A percentile compares a stretch with the other conserved stretches of the same genome.
Conservation (phyloP, 2,888 invertebrate species). For the Thereva nobilitata region DNA sequence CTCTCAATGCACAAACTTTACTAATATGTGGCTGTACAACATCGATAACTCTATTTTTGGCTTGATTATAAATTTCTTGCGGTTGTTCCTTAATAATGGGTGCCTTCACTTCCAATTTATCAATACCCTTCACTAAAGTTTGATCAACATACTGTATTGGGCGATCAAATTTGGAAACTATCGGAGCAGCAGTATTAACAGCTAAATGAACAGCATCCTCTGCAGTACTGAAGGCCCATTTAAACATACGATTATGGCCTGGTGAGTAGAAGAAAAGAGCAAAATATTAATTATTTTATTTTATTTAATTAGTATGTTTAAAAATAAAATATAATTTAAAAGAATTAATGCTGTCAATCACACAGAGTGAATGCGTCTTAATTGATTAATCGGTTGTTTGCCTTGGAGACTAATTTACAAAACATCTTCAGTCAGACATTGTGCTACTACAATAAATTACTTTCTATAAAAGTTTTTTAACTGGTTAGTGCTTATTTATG, state of each 20-base stretch:
- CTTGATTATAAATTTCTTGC: conserved; percentile 62
- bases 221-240: conserved; percentile 71
- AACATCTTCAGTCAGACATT: too few species aligned
- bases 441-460: too few species aligned
- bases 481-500: too few species aligned
- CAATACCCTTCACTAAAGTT: conserved; percentile 68
- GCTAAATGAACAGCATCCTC: conserved; percentile 67
- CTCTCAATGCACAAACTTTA: conserved; percentile 59
- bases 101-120: conserved; percentile 67
- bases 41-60: conserved; percentile 64
- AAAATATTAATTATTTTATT: not conserved
- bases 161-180: conserved; percentile 62
- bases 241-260: conserved; percentile 68
- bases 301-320: too few species aligned
- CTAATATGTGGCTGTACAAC: conserved; percentile 63
- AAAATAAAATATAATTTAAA: too few species aligned
- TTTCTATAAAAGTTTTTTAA: too few species aligned
- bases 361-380: too few species aligned
- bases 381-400: too few species aligned
- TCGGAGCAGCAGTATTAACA: conserved; percentile 63
- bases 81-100: conserved; percentile 71
- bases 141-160: conserved; percentile 67
- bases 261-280: conserved; percentile 20
- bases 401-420: too few species aligned
- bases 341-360: too few species aligned